phyloP scores from a whole-genome alignment of 2,797 vertebrate genomes.

The Lepus townsendii region DNA sequence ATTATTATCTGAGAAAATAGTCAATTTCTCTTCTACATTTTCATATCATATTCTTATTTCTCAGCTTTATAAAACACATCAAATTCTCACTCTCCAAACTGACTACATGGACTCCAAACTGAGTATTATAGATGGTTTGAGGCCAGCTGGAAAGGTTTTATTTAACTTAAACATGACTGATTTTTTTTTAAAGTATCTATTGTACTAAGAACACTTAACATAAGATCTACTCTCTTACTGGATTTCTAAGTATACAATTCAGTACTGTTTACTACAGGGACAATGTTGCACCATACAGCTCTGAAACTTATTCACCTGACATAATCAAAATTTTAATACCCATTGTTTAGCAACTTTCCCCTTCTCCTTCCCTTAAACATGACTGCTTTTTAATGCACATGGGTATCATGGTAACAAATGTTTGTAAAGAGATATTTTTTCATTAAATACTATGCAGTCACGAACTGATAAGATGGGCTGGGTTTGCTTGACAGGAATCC shows the following conservation, averaged over 20 bases:
- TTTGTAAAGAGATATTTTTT: constrained; percentile 47
- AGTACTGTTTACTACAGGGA: background rate
- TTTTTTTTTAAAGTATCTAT: background rate
- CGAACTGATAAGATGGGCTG: constrained; percentile 8
- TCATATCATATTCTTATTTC: constrained; percentile 55
- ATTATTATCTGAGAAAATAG: background rate
- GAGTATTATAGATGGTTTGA: background rate
- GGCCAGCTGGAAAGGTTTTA: constrained; percentile 60
- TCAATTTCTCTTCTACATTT: background rate
- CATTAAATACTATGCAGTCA: constrained; percentile 52
- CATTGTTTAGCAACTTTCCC: background rate
- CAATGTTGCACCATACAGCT: background rate
- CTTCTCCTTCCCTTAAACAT: background rate
- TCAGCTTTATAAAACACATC: constrained; percentile 57
- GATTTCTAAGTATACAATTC: background rate
- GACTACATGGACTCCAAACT: constrained; percentile 8
- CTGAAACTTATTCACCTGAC: background rate
- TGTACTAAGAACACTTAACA: background rate
- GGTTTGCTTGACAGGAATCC: constrained; percentile 72
- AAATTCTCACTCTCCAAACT: constrained; percentile 3
- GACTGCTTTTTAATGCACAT: background rate
- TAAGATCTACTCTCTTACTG: background rate
- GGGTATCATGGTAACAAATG: constrained; percentile 36
- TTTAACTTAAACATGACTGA: constrained; percentile 57
- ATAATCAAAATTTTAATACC: background rate